Base-by-base conservation (phyloP, 2,113 vertebrate species). In the Petrocephalus zakoni region DNA sequence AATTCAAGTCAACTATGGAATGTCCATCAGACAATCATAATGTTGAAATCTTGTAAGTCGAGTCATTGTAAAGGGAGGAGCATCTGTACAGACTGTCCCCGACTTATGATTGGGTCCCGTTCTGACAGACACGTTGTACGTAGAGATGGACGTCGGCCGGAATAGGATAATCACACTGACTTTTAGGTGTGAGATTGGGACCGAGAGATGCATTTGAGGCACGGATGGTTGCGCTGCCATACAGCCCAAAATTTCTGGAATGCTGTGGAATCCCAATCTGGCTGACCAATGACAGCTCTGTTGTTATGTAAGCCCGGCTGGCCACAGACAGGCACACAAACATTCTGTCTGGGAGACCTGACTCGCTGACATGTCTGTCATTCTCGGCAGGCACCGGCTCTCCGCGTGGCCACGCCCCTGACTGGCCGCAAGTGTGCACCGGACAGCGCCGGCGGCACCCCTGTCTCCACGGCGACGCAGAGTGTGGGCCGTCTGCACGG, bases 401-500 rank as follows among this genome's bases (percentile, higher is more conserved):
- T 97, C 17, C 94, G 95, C 92, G 92, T 96, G 85, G 95, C 96
- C 89, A 97, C 97, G 2, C 97, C 97, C 8, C 96, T 98, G 29
- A 97, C 97, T 0, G 96, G 96, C 51, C 95, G 96, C 91, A 96
- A 93, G 85, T 98, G 96, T 1, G 86, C 96, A 2, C 97, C 95
- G 83, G 97, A 98, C 49, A 95, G 89, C 90, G 94, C 93, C 75
- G 90, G 94, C 0, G 93, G 93, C 51, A 97, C 96, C 0, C 97
- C 98, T 0, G 91, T 97, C 83, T 96, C 97, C 17, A 94, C 93
- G 0, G 96, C 97, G 29, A 96, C 97, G 17, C 97, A 97, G 92
- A 96, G 96, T 15, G 91, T 98, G 68, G 96, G 96, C 34, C 96
- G 97, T 13, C 97, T 99, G 22, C 97, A 98, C 90, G 95, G 95